phyloP scores from a whole-genome alignment of 2,113 vertebrate species.

The Calyptomena viridis region DNA sequence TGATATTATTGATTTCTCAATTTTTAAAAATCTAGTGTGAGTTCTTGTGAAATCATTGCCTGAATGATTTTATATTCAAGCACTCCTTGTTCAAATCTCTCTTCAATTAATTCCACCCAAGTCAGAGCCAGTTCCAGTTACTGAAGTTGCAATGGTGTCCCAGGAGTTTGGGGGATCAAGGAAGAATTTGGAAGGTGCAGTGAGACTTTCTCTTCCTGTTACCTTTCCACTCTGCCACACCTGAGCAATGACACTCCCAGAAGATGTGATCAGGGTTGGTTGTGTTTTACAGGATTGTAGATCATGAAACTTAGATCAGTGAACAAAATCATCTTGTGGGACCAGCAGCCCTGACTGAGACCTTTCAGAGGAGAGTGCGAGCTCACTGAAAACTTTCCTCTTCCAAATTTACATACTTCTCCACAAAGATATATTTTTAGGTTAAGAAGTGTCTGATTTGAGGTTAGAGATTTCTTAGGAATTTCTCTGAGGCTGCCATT shows the following conservation, averaged over 20 bases:
- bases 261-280: not conserved
- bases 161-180: not conserved
- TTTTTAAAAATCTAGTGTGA: not conserved
- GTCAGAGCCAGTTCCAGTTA: not conserved
- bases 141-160: rapidly evolving
- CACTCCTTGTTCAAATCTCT: not conserved
- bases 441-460: not conserved
- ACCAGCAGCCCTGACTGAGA: not conserved
- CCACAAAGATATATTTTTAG: not conserved
- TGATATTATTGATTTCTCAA: not conserved
- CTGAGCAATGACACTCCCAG: not conserved
- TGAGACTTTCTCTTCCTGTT: rapidly evolving
- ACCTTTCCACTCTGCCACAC: not conserved
- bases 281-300: not conserved
- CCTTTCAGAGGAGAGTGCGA: not conserved
- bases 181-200: not conserved
- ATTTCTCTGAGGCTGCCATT: not conserved
- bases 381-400: not conserved
- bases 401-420: not conserved
- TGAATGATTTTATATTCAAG: not conserved
- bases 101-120: not conserved
- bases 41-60: not conserved
- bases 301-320: rapidly evolving
- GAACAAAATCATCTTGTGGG: not conserved
- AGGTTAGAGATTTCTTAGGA: not conserved